Evolutionary conservation across 2,113 vertebrate species (phyloP), one percentile per base, ranked within the genome.

Genomic region (Bufo bufo): DNA sequence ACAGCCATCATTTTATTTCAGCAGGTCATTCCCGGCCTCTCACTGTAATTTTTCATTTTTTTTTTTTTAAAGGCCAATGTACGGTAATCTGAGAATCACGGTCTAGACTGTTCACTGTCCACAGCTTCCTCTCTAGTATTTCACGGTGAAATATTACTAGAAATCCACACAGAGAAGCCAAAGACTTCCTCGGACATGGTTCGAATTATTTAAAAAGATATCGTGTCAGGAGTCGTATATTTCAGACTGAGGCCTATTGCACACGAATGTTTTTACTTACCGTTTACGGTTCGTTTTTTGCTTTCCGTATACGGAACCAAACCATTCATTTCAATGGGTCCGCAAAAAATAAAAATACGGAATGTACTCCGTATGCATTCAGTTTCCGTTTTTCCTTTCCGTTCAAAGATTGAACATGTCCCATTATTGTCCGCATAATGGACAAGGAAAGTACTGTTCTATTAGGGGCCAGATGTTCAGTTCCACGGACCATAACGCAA

Each of bases 121-220:
- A 80, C 85, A 71, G 79, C 81, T 87, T 80, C 85, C 85, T 87
- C 56, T 80, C 66, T 69, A 43, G n/a, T 80, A 54, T 86, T 77
- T 65, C 85, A 69, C 85, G 47, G 49, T 80, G 77, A 80, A 78
- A 69, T 80, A 87, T 80, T 80, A 49, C 61, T 45, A 52, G 77
- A 87, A 79, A 80, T 69, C 58, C 17, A 20, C 6, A 77, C 16
- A 13, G 0, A 33, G 23, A 71, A 20, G 77, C 85, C 85, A 80
- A 20, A 71, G 61, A 49, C 56, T 47, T 87, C 50, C 85, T 56
- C 50, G 0, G 85, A 59, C 63, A 87, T 69, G 77, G 79, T 81
- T 58, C 71, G 50, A 81, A 80, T 87, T 87, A 87, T 87, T 80
- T 61, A 71, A 56, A n/a, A 71, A 69, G 85, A 87, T 80, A 80